Evolutionary conservation across 2,797 vertebrate species (phyloP), one percentile per base, ranked within the genome.

Genomic region (Antrozous pallidus): DNA sequence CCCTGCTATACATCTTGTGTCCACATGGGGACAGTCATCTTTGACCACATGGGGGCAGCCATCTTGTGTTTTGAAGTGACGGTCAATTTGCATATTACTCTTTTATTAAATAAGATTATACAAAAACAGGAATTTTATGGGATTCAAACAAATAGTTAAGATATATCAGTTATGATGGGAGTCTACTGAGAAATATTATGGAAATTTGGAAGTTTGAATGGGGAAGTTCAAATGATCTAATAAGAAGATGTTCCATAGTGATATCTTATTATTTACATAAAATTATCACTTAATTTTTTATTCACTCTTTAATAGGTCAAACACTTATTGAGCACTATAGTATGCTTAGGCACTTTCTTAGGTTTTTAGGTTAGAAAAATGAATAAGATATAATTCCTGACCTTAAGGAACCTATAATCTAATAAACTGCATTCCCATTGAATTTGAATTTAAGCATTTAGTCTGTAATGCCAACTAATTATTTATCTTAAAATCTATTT

Each of bases 391-490:
- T 33, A 83, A 83, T 33, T 87, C 49, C 17, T 63, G 22, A 89
- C 11, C 22, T 61, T 63, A 81, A 79, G 33, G 51, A 92, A 88
- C 3, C 16, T 87, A 17, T 1, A 74, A 28, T 73, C 40, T 20
- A 69, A 28, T 82, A 33, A 28, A 3, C 6, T 92, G 9, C 47
- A 82, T 82, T 58, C 16, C 20, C 63, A 51, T 12, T 74, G 26
- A 93, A 88, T 88, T 83, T 90, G 33, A 96, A 78, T 36, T 14
- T 8, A 92, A 94, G 54, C 14, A 45, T 87, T 78, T 54, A 86
- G n/a, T 56, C 40, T 74, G 33, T 36, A 16, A 17, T 71, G 22
- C 63, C 47, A 83, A 73, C 16, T 74, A 51, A 92, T 54, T 63
- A 61, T 71, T 77, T 28, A 73, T 42, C 78, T 31, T 38, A 92